Base-by-base conservation (phyloP, 1,140 invertebrate genomes). In the Nylanderia fulva region DNA sequence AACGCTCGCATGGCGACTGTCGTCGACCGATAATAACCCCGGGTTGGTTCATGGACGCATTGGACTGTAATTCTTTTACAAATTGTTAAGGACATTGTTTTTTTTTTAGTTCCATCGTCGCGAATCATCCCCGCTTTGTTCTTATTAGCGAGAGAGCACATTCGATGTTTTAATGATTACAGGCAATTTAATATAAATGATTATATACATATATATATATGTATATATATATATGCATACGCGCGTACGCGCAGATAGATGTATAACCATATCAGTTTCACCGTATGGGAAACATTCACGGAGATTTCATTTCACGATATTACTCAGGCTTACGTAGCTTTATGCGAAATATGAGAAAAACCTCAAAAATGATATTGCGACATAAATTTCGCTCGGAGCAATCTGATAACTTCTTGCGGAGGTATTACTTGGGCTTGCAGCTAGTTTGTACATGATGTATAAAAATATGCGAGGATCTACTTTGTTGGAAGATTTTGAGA, bases 341-440 rank as follows among this genome's bases (percentile, higher is more conserved):
- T 82, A 82, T 82, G 66, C 77, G 66, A 82, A 82, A 82, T 82
- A 82, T 72, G 77, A 82, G 77, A 82, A 82, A 82, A 82, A 72
- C 66, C 77, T 82, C 66, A 82, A 82, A 82, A 82, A 71, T 82
- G 77, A 82, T 82, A 82, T 82, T 82, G 77, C 77, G 77, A 82
- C 77, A 72, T 82, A 82, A 82, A 82, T 82, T 82, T 82, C 54
- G 36, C 77, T 39, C 66, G 66, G 33, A 58, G 77, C 66, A 82
- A 82, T 82, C 77, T 82, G 77, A 82, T 82, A 82, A 82, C 77
- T 82, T 80, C 77, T 72, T 72, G 77, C 77, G n/a, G 24, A 36
- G 66, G 52, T 72, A 82, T 82, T 82, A 72, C 77, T 82, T 68
- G 66, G 36, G 52, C 56, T 71, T 71, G 52, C 77, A 45, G 77